Evolutionary conservation across 2,797 vertebrate genomes (phyloP).

Genomic region (Poeciliopsis turneri): DNA sequence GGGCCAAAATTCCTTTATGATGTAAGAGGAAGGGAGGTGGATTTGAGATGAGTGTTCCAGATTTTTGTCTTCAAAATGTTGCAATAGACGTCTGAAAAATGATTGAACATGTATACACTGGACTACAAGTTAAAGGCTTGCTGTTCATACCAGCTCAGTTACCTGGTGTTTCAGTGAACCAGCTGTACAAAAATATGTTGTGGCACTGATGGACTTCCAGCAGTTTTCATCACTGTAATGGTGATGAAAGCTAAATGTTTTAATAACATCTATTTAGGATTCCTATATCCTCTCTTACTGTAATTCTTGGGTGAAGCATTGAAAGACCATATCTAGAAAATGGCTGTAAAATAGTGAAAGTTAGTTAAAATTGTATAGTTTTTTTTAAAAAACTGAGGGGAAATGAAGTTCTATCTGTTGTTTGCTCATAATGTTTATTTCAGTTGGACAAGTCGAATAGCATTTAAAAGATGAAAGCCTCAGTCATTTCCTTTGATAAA

Average conservation of each 20-base stretch:
- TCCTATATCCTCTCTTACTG: background rate
- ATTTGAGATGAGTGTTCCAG: background rate
- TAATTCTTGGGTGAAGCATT: background rate
- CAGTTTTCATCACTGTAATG: background rate
- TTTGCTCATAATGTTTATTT: background rate
- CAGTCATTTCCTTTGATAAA: background rate
- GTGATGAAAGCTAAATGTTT: background rate
- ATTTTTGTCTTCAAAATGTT: background rate
- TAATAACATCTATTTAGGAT: background rate
- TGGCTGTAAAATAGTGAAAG: background rate
- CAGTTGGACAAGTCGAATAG: background rate
- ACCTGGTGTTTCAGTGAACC: too few relatives aligned
- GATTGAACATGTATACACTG: background rate
- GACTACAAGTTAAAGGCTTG: background rate
- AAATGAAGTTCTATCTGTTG: background rate
- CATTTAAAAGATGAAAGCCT: conserved; percentile 1
- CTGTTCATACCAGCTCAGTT: background rate
- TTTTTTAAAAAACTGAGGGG: background rate
- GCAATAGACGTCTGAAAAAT: background rate
- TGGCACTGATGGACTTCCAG: too few relatives aligned
- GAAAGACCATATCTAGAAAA: background rate
- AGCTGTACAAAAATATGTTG: too few relatives aligned
- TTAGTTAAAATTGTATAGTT: background rate
- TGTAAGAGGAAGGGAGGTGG: background rate
- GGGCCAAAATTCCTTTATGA: background rate